Evolutionary conservation across 2,888 invertebrate species (phyloP).

Genomic region (Pseudeuparius sepicola): DNA sequence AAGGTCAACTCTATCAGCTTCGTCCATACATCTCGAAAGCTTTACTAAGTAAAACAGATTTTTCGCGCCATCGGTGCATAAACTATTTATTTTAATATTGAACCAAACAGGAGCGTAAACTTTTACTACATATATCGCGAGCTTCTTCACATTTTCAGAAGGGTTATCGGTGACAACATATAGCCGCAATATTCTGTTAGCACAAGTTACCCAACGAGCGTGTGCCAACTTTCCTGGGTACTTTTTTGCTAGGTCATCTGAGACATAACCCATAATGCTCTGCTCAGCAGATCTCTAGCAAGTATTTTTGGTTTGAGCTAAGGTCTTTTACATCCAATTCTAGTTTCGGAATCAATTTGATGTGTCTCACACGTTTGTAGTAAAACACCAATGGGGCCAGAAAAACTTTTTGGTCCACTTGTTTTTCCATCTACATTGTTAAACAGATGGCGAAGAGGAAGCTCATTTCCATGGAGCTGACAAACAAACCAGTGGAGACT

Average conservation of each 20-base stretch:
- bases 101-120: conserved; percentile 2
- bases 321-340: too few relatives aligned
- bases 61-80: background rate
- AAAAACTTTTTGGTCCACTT: background rate
- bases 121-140: background rate
- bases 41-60: conserved; percentile 1
- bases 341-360: too few relatives aligned
- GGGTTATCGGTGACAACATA: background rate
- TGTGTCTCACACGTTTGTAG: background rate
- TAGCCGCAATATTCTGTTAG: background rate
- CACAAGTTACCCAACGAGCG: background rate
- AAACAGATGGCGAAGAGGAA: background rate
- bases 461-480: background rate
- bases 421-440: background rate
- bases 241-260: background rate
- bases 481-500: background rate
- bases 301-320: conserved; percentile 1
- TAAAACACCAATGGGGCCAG: background rate
- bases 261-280: background rate
- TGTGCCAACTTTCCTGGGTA: background rate
- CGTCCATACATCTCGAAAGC: background rate
- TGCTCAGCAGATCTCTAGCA: background rate
- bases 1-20: background rate
- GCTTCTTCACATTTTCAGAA: background rate
- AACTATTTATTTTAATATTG: background rate